These are phyloP conservation scores for Harpalus rubripes DNA, from an alignment of 2,888 invertebrate genomes.

Conservation along the genomic window DNA sequence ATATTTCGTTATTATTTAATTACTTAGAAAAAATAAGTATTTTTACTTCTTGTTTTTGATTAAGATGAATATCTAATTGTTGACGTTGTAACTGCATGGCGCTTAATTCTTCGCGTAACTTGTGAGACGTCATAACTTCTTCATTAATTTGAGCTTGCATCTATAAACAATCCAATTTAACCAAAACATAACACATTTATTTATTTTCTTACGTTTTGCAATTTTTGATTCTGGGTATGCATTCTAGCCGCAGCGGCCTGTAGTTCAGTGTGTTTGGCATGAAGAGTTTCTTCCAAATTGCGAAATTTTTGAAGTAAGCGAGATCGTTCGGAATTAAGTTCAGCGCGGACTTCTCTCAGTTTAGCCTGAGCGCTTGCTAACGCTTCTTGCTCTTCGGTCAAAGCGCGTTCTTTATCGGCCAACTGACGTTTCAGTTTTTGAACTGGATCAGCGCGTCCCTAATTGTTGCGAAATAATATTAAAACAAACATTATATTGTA, in stretches of 20 bases:
- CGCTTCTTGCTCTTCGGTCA: slow-evolving; percentile 87
- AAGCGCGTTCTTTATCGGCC: slow-evolving; percentile 90
- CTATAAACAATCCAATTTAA: slow-evolving; percentile 70
- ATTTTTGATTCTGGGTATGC: slow-evolving; percentile 80
- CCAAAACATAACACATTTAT: background rate
- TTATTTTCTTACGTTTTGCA: slow-evolving; percentile 78
- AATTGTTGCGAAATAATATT: slow-evolving; percentile 67
- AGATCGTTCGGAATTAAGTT: slow-evolving; percentile 84
- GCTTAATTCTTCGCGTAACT: slow-evolving; percentile 80
- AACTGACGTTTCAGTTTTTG: slow-evolving; percentile 93
- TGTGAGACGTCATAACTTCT: slow-evolving; percentile 78
- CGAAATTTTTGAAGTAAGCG: slow-evolving; percentile 80
- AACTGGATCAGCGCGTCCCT: slow-evolving; percentile 91
- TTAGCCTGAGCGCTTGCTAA: slow-evolving; percentile 88
- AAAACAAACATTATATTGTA: slow-evolving; percentile 1
- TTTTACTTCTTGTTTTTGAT: slow-evolving; percentile 80
- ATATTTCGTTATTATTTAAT: background rate
- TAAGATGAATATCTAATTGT: slow-evolving; percentile 83
- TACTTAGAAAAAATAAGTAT: background rate
- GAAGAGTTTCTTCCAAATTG: slow-evolving; percentile 80
- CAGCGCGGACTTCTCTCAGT: slow-evolving; percentile 87
- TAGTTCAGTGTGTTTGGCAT: slow-evolving; percentile 80
- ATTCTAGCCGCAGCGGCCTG: slow-evolving; percentile 82
- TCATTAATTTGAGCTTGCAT: slow-evolving; percentile 82
- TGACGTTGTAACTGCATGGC: slow-evolving; percentile 82